Evolutionary conservation across 1,140 invertebrate species (phyloP).

Genomic region (Bombus haemorrhoidalis): DNA sequence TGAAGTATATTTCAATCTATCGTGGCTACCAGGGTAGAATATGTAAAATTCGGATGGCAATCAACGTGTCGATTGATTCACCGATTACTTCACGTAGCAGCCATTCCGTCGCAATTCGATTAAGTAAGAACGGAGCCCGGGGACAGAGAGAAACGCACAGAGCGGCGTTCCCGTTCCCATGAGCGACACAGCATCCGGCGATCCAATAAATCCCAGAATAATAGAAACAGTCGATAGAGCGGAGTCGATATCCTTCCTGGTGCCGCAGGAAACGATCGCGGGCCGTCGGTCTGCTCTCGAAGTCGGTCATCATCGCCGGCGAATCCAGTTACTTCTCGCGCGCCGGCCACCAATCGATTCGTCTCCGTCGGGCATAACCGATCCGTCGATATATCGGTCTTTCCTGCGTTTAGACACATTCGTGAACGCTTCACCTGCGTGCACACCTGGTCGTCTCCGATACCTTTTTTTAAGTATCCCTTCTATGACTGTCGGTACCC

Average conservation of each 20-base stretch:
- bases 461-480: too few relatives aligned
- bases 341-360: constrained; percentile 73
- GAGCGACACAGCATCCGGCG: constrained; percentile 29
- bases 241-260: constrained; percentile 58
- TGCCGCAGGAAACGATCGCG: constrained; percentile 61
- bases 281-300: constrained; percentile 58
- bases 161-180: constrained; percentile 35
- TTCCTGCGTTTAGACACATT: constrained; percentile 63
- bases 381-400: constrained; percentile 72
- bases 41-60: too few relatives aligned
- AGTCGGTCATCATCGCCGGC: constrained; percentile 73
- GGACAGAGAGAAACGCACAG: neutral
- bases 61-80: too few relatives aligned
- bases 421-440: constrained; percentile 51
- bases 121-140: neutral
- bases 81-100: constrained; percentile 11
- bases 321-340: constrained; percentile 73
- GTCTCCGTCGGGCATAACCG: constrained; percentile 76
- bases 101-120: neutral
- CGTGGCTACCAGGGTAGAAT: too few relatives aligned
- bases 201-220: constrained; percentile 54
- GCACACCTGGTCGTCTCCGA: constrained; percentile 26
- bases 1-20: too few relatives aligned
- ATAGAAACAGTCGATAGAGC: constrained; percentile 54
- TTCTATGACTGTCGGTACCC: too few relatives aligned